A percentile compares a stretch with the other conserved stretches of the same genome.
These are phyloP conservation scores for Microctenopoma steveboyesi DNA, from an alignment of 2,797 vertebrate genomes.

Conservation along the genomic window DNA sequence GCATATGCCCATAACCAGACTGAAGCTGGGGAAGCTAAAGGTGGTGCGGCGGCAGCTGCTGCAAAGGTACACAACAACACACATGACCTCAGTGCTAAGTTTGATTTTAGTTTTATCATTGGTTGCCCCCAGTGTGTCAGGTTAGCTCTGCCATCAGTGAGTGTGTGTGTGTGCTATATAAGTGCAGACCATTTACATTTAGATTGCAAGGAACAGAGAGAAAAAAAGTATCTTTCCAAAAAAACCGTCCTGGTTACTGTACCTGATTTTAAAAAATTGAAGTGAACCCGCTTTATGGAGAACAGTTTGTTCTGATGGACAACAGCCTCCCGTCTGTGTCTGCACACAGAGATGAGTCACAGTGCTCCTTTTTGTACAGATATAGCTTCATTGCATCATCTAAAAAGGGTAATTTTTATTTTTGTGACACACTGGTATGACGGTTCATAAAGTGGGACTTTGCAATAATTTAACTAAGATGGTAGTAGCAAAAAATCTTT, in stretches of 20 bases:
- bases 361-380: neutral
- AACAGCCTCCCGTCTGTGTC: neutral
- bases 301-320: neutral
- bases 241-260: neutral
- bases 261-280: neutral
- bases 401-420: slow-evolving; percentile 2
- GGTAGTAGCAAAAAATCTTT: too few relatives aligned
- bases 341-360: slow-evolving; percentile 21
- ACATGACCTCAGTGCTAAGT: neutral
- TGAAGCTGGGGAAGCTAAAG: slow-evolving; percentile 88
- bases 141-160: too few relatives aligned
- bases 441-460: too few relatives aligned
- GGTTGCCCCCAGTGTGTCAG: too few relatives aligned
- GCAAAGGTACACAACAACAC: slow-evolving; percentile 74
- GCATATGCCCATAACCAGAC: slow-evolving; percentile 76
- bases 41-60: slow-evolving; percentile 85
- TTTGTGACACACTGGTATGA: neutral
- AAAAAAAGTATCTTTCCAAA: neutral
- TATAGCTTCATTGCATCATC: slow-evolving; percentile 13
- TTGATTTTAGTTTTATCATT: neutral
- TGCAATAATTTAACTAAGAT: too few relatives aligned
- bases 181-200: too few relatives aligned
- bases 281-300: slow-evolving; percentile 2
- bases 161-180: too few relatives aligned
- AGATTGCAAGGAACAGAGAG: too few relatives aligned